A percentile compares a stretch with the other conserved stretches of the same genome.
Conservation (phyloP, 2,797 vertebrate genomes). For the Oryzias sinensis region DNA sequence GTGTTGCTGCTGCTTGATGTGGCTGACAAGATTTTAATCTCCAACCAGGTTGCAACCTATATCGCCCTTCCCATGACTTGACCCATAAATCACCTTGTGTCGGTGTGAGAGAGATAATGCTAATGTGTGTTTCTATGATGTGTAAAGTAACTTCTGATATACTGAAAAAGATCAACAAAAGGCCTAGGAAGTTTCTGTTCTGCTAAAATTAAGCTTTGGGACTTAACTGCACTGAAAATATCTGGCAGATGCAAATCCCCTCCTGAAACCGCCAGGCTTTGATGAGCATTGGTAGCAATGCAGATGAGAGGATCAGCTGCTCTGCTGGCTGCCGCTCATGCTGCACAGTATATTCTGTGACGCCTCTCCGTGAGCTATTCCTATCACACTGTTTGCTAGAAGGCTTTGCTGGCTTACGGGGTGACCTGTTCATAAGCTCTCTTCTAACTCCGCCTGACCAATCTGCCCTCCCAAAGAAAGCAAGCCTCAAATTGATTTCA, state of each 20-base stretch:
- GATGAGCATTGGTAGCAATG: constrained; percentile 26
- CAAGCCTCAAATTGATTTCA: constrained; percentile 8
- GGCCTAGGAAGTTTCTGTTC: too few relatives aligned
- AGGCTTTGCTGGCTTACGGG: constrained; percentile 9
- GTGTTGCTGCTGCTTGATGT: constrained; percentile 53
- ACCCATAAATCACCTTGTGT: too few relatives aligned
- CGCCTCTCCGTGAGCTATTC: constrained; percentile 1
- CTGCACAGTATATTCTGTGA: constrained; percentile 11
- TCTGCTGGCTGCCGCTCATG: constrained; percentile 13
- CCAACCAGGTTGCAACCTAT: constrained; percentile 36
- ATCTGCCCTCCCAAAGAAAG: constrained; percentile 7
- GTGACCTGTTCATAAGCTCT: constrained; percentile 37
- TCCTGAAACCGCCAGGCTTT: constrained; percentile 22
- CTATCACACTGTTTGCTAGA: not conserved
- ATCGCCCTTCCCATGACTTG: constrained; percentile 1
- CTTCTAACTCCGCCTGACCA: constrained; percentile 23
- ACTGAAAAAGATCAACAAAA: too few relatives aligned
- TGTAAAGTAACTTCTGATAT: too few relatives aligned
- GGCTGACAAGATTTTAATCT: constrained; percentile 65
- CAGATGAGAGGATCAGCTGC: constrained; percentile 7
- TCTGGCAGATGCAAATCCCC: constrained; percentile 21
- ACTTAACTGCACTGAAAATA: constrained; percentile 9
- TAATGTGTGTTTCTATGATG: too few relatives aligned
- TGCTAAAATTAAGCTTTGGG: too few relatives aligned
- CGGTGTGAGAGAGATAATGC: too few relatives aligned